phyloP scores from a whole-genome alignment of 2,888 invertebrate genomes.

The Lacanobia wlatinum region DNA sequence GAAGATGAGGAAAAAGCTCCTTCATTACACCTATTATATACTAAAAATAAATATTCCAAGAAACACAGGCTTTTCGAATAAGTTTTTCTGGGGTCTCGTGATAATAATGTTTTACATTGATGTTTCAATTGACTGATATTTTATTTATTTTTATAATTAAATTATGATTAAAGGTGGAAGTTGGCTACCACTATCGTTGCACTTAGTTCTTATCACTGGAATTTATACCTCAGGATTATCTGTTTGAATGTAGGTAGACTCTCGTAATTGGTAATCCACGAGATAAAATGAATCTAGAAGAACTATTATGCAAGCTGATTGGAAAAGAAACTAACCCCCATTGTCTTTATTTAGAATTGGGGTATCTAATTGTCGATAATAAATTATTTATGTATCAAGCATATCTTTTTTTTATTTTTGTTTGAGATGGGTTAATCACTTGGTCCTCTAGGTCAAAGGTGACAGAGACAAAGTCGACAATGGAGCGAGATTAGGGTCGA shows the following conservation, averaged over 20 bases:
- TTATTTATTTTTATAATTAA: neutral
- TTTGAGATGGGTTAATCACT: too few species aligned
- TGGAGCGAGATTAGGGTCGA: too few species aligned
- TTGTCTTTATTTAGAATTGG: neutral
- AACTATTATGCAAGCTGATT: constrained; percentile 18
- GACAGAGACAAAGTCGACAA: too few species aligned
- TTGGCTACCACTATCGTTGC: constrained; percentile 4
- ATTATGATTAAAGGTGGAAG: neutral
- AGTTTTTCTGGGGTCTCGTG: neutral
- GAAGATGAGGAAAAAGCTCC: too few species aligned
- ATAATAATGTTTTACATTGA: neutral
- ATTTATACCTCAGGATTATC: constrained; percentile 27
- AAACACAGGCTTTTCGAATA: neutral
- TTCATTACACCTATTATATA: too few species aligned
- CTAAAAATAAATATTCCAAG: neutral
- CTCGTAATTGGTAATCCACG: constrained; percentile 15
- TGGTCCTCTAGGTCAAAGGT: too few species aligned
- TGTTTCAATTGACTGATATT: neutral
- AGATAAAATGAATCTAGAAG: constrained; percentile 19
- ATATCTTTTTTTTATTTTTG: neutral
- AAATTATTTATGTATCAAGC: neutral
- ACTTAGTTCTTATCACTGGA: constrained; percentile 15
- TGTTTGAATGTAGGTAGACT: constrained; percentile 5
- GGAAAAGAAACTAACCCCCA: neutral
- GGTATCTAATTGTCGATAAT: neutral